phyloP scores from a whole-genome alignment of 2,113 vertebrate species.

The Pelecanus crispus region DNA sequence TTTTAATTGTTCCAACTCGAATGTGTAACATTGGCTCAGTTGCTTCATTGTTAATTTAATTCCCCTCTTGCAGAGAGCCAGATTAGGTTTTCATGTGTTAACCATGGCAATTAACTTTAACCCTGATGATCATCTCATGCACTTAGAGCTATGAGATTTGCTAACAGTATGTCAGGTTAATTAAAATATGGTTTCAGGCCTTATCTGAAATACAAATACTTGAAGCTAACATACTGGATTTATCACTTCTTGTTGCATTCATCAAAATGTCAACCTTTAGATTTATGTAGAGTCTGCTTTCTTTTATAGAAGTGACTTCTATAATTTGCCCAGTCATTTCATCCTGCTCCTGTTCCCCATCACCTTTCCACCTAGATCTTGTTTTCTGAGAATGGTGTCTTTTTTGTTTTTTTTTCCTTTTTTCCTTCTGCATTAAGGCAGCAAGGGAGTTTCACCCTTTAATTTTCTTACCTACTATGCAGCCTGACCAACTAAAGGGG shows the following conservation, averaged over 20 bases:
- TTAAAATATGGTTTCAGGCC: neutral
- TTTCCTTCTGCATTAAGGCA: neutral
- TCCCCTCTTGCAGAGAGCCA: neutral
- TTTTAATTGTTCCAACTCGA: neutral
- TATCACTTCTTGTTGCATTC: neutral
- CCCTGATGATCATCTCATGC: neutral
- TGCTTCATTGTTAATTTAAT: neutral
- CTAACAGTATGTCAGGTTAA: neutral
- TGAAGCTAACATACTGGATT: neutral
- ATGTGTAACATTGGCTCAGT: neutral
- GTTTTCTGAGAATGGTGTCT: neutral
- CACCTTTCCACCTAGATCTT: neutral
- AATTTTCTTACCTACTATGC: neutral
- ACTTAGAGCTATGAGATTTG: neutral
- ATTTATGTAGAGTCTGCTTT: neutral
- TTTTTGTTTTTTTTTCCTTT: neutral
- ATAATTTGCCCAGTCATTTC: neutral
- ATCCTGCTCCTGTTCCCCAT: neutral
- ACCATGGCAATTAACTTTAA: neutral
- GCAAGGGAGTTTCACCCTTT: neutral
- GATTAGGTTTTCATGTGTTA: neutral
- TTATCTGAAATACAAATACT: neutral
- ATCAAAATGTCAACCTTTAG: neutral
- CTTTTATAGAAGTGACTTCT: neutral
- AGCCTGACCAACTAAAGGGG: neutral